Conservation (phyloP, 2,113 vertebrate genomes). For the Salvator merianae region DNA sequence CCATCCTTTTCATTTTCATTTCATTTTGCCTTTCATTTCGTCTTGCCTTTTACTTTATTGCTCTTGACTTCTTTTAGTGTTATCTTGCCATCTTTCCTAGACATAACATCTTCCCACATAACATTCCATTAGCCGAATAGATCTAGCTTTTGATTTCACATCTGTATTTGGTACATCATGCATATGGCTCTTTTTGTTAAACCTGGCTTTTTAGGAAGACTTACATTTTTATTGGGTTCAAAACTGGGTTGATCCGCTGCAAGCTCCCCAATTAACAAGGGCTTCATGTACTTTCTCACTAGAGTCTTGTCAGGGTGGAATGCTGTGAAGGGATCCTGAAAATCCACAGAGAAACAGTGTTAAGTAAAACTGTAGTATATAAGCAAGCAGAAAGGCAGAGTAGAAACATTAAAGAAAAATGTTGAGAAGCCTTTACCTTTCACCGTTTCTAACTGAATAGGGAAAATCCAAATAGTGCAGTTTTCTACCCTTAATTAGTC, state of each 20-base stretch:
- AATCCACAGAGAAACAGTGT: not conserved
- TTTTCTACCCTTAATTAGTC: not conserved
- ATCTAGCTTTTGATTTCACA: not conserved
- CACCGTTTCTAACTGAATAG: not conserved
- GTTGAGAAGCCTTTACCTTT: not conserved
- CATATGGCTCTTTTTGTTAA: too few relatives aligned
- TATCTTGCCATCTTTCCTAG: not conserved
- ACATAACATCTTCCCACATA: too few relatives aligned
- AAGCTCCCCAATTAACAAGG: conserved; percentile 81
- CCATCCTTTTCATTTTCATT: not conserved
- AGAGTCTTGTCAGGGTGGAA: conserved; percentile 81
- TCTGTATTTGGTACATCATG: too few relatives aligned
- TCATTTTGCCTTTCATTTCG: not conserved
- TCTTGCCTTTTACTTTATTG: not conserved
- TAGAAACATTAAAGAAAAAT: not conserved
- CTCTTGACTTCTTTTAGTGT: too few relatives aligned
- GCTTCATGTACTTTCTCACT: conserved; percentile 77
- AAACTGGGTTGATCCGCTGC: conserved; percentile 79
- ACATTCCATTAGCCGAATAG: not conserved
- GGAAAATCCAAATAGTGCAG: not conserved
- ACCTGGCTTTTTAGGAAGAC: conserved; percentile 23
- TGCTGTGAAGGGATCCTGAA: conserved; percentile 80
- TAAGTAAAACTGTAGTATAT: conserved; percentile 3
- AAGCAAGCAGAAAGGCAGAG: not conserved
- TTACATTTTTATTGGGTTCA: conserved; percentile 83